Base-by-base conservation (phyloP, 2,113 vertebrate species). In the Delphinapterus leucas region DNA sequence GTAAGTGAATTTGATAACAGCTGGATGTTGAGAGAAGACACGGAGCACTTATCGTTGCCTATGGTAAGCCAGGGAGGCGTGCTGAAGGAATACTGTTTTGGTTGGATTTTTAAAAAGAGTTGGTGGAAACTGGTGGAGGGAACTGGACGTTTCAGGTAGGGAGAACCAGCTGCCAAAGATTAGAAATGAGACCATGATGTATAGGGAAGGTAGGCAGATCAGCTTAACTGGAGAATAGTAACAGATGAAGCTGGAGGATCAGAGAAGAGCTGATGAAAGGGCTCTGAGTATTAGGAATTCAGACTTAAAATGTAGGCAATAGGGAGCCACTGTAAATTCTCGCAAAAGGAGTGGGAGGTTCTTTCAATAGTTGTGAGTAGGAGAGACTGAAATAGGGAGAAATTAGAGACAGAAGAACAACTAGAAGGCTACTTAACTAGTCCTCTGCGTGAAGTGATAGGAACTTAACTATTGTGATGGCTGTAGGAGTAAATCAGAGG, bases 401-500 rank as follows among this genome's bases (percentile, higher is more conserved):
- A 33, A 65, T 2, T 88, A 63, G 70, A 87, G 93, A 92, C 33
- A 92, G 95, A 95, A 80, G 79, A 95, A 28, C 47, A 38, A 76
- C 76, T 61, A 80, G 81, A 58, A 95, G 80, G 61, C 73, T 77
- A 74, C 84, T 93, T 84, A 73, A 96, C 44, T 28, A 77, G 89
- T 95, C 83, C 68, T 93, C 63, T 89, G 83, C 81, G 79, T 85
- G 84, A 91, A 61, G 76, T 31, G 77, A 58, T 18, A 49, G 80
- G 71, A 23, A 55, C 33, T 93, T 87, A 92, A 85, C 83, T 70
- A 23, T 58, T 53, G 21, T 60, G 74, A 74, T 65, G 80, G 81
- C 76, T 68, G 60, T 90, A 93, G 81, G 76, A 90, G 92, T 67
- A 84, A 92, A 60, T 53, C 74, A 88, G 94, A 87, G 79, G 21